phyloP scores from a whole-genome alignment of 2,113 vertebrate genomes.

The Halichoerus grypus region DNA sequence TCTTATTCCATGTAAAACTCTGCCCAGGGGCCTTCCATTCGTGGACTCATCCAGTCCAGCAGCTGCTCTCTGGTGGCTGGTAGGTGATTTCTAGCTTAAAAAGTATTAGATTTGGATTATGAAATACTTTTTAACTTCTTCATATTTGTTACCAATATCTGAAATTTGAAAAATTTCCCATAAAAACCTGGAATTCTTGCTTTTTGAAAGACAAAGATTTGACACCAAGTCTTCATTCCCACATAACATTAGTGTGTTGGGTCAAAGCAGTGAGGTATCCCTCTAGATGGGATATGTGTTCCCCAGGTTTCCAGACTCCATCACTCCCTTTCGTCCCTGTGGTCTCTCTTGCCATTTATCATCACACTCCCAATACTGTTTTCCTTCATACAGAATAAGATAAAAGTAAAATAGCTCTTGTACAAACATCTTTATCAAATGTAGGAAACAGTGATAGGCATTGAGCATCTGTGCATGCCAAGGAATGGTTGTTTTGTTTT shows the following conservation, averaged over 20 bases:
- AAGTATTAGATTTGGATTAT: background rate
- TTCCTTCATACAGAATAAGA: background rate
- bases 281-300: background rate
- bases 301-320: background rate
- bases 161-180: background rate
- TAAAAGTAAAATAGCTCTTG: background rate
- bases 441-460: background rate
- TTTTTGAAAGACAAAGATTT: constrained; percentile 8
- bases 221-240: background rate
- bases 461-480: background rate
- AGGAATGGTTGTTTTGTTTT: background rate
- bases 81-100: background rate
- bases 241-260: background rate
- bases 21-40: background rate
- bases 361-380: background rate
- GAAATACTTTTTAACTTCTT: constrained; percentile 3
- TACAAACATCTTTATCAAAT: background rate
- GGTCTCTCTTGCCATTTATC: background rate
- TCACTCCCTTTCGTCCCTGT: background rate
- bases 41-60: background rate
- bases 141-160: background rate
- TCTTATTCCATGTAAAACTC: background rate
- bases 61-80: background rate
- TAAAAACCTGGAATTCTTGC: background rate
- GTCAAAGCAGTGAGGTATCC: background rate